A percentile compares a stretch with the other conserved stretches of the same genome.
phyloP scores from a whole-genome alignment of 2,113 vertebrate species.

The Terrapene triunguis region DNA sequence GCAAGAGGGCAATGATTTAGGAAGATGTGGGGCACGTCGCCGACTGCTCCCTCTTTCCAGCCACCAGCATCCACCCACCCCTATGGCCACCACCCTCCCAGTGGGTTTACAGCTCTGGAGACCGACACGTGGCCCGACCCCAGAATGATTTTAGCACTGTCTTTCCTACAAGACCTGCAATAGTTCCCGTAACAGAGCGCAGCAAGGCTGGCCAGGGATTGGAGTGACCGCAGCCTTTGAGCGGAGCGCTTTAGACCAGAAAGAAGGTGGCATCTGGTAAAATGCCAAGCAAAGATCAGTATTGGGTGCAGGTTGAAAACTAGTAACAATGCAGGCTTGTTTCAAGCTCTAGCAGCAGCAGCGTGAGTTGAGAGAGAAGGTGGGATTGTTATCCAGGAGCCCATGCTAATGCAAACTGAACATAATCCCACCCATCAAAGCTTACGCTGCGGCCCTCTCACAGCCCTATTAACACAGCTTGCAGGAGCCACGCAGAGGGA shows the following conservation, averaged over 20 bases:
- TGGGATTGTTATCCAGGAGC: not conserved
- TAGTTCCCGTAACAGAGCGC: not conserved
- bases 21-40: not conserved
- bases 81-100: not conserved
- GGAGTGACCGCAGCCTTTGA: not conserved
- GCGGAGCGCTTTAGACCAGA: not conserved
- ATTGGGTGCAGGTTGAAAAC: not conserved
- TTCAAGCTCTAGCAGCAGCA: not conserved
- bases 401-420: rapidly evolving
- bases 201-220: not conserved
- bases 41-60: not conserved
- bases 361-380: not conserved
- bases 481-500: rapidly evolving
- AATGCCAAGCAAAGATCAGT: not conserved
- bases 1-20: not conserved
- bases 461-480: rapidly evolving
- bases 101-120: rapidly evolving
- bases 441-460: not conserved
- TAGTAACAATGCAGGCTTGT: not conserved
- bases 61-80: not conserved
- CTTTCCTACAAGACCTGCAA: not conserved
- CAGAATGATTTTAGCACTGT: not conserved
- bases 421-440: not conserved
- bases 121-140: not conserved
- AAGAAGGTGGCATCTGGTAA: not conserved